Evolutionary conservation across 1,140 invertebrate species (phyloP), one percentile per base, ranked within the genome.

Genomic region (Drosophila prosaltans): DNA sequence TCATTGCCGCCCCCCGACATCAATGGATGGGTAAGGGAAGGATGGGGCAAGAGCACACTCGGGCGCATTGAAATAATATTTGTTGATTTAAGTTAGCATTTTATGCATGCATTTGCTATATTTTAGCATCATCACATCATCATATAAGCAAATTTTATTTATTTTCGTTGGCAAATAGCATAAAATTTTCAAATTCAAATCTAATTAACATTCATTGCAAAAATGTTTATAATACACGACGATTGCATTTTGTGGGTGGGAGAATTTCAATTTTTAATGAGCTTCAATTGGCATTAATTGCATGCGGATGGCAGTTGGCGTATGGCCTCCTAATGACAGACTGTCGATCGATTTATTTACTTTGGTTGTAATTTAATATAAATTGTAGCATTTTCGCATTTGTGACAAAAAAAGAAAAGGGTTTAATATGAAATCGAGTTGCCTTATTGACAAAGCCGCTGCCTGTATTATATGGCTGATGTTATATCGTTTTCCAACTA

Each of bases 251-350:
- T 30, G n/a, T 58, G 3, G 45, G 45, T 24, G 21, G 11, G 16
- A 40, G 54, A 76, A 74, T 88, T 86, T 68, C 68, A 82, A 88
- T 86, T 86, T 36, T 86, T 86, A 86, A 86, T 86, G 72, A 83
- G 82, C 74, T 72, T 45, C 75, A 64, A 85, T 81, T 81, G 81
- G 76, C 73, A 80, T 88, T 88, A 83, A 80, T 83, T 86, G 82
- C 60, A 61, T 75, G 10, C 72, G 26, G 43, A 55, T 64, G 28
- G 10, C 72, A 24, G 43, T 45, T 64, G 28, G 39, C 32, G n/a
- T n/a, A 26, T 51, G 39, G 60, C 10, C 39, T 62, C 9, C 40
- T 32, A 39, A 57, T 48, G 30, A 61, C 36, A 65, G 54, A 5
- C 30, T 21, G 16, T 11, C 3, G 5, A 39, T 3, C 9, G 39